Conservation (phyloP, 64 coral and sea anemone species). For the Montipora cactus region DNA sequence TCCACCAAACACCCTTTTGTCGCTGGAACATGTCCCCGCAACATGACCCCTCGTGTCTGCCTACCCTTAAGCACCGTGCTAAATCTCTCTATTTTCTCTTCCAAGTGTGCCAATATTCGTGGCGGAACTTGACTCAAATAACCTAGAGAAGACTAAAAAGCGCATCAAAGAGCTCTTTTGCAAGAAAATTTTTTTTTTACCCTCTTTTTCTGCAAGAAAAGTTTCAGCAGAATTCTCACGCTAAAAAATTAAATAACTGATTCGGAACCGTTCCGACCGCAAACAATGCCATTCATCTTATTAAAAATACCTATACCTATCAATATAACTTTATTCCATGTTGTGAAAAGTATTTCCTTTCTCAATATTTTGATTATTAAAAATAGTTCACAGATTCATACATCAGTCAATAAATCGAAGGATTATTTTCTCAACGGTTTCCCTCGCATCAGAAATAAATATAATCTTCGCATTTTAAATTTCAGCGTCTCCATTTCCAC, state of each 20-base stretch:
- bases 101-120: no score
- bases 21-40: no score
- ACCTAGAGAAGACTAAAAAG: no score
- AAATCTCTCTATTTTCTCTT: no score
- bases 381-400: not conserved
- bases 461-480: not conserved
- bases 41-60: no score
- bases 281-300: not conserved
- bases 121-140: no score
- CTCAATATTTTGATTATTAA: not conserved
- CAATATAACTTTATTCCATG: not conserved
- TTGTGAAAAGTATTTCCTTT: slow-evolving; percentile 27
- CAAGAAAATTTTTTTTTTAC: no score
- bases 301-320: not conserved
- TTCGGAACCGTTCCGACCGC: not conserved
- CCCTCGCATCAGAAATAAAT: not conserved
- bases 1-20: no score
- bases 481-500: not conserved
- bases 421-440: not conserved
- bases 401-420: not conserved
- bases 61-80: no score
- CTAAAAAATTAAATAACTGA: not conserved
- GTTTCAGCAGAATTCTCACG: not conserved
- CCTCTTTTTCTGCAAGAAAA: no score
- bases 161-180: no score